Percentiles rank a stretch among this genome's conserved stretches.
Evolutionary conservation across 2,113 vertebrate genomes (phyloP).

Genomic region (Chaetorhynchus papuensis): DNA sequence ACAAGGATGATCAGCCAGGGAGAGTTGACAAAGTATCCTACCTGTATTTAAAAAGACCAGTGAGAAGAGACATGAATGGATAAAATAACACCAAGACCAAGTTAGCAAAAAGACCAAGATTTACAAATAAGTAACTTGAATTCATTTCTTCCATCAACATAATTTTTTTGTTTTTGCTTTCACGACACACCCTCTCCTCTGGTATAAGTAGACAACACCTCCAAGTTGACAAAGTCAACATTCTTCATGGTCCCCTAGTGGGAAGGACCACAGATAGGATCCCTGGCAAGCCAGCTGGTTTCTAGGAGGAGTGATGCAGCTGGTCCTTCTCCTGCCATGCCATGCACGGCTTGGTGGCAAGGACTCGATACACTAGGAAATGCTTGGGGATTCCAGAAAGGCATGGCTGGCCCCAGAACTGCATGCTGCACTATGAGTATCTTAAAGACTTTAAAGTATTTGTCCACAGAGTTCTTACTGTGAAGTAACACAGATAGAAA

Average conservation of each 20-base stretch:
- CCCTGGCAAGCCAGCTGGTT: not conserved
- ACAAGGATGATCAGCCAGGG: not conserved
- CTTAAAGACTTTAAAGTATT: not conserved
- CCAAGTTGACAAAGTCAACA: not conserved
- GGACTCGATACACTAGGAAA: not conserved
- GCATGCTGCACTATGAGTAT: not conserved
- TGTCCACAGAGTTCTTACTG: not conserved
- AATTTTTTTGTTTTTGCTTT: not conserved
- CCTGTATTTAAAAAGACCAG: not conserved
- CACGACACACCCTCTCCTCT: fast-evolving
- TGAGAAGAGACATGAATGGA: not conserved
- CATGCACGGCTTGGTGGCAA: not conserved
- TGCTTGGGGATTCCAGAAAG: not conserved
- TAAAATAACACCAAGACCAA: not conserved
- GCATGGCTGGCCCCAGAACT: not conserved
- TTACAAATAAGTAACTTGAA: not conserved
- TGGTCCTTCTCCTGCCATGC: not conserved
- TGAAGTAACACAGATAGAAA: not conserved
- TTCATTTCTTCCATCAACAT: not conserved
- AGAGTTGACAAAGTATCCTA: not conserved
- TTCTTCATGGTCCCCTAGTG: not conserved
- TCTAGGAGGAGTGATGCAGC: not conserved
- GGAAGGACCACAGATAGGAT: not conserved
- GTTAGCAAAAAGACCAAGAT: not conserved
- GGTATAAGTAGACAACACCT: not conserved